Base-by-base conservation (phyloP, 2,797 vertebrate genomes). In the Mus caroli region DNA sequence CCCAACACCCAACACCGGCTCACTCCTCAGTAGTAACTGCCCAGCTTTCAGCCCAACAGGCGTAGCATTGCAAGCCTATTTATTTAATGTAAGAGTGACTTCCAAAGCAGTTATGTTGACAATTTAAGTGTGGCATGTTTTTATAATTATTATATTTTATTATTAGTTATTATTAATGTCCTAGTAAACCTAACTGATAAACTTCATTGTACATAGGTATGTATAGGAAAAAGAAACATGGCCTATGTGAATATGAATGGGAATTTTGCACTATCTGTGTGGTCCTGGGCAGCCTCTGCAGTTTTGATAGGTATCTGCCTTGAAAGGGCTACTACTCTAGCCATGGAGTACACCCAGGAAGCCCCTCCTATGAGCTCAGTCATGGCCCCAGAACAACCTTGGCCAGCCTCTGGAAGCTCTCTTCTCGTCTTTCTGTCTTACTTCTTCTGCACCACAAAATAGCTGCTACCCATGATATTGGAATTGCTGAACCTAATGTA, bases 261-360 rank as follows among this genome's bases (percentile, higher is more conserved):
- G 10, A 12, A 43, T 37, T 86, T 54, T 71, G 22, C 34, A 43
- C 19, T 60, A 5, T 34, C 28, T 34, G 1, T 34, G 1, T 71
- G 62, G 40, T 73, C 58, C 80, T 37, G 77, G n/a, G 52, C 34
- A 52, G 31, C 52, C 13, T 62, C 34, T 71, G 9, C 17, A 4
- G 22, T 37, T 20, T 19, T 20, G 40, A 34, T 10, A 19, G 37
- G 0, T 40, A 40, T 82, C 2, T 37, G 19, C 37, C 24, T 15
- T 50, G 31, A 73, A 73, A 54, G 14, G 2, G 19, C 13, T 40
- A 5, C 26, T 64, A 26, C 73, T 67, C 6, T n/a, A 28, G 9
- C n/a, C 0, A 1, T 28, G 50, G 11, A 28, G 4, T 10, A 24
- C 3, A 31, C 34, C 4, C 50, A 5, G 8, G 19, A 31, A 26